These are phyloP conservation scores for Gila robusta DNA, from an alignment of 2,797 vertebrate species.

Conservation along the genomic window DNA sequence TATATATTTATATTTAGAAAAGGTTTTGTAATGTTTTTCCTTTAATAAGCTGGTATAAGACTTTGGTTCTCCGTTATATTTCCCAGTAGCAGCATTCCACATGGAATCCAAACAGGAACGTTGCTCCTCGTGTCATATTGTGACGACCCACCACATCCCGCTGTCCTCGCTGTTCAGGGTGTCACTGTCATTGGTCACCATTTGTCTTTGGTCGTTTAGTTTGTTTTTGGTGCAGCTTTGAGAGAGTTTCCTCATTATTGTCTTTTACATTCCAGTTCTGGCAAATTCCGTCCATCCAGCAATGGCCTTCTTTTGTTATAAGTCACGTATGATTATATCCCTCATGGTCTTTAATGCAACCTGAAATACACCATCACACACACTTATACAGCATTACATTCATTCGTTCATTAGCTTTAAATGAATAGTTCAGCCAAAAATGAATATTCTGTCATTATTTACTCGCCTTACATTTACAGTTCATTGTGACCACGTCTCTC, in stretches of 20 bases:
- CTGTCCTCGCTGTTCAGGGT: conserved; percentile 41
- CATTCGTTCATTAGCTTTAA: conserved; percentile 52
- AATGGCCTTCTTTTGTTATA: conserved; percentile 71
- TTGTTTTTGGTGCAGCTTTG: conserved; percentile 68
- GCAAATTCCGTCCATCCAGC: conserved; percentile 76
- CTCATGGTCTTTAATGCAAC: conserved; percentile 73
- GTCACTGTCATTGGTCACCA: conserved; percentile 67
- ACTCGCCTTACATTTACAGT: not conserved
- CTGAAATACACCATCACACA: conserved; percentile 55
- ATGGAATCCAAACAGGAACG: conserved; percentile 76
- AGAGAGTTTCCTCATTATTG: conserved; percentile 37
- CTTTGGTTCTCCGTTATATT: conserved; percentile 82
- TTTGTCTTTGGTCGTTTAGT: conserved; percentile 79
- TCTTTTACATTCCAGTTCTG: conserved; percentile 79
- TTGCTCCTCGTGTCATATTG: conserved; percentile 80
- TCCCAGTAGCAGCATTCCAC: conserved; percentile 84
- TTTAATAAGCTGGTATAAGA: conserved; percentile 79
- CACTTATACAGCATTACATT: conserved; percentile 57
- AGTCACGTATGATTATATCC: conserved; percentile 75
- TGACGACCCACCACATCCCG: conserved; percentile 68
- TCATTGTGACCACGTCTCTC: not conserved
- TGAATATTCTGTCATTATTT: not conserved
- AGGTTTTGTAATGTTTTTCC: conserved; percentile 79
- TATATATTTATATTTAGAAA: conserved; percentile 78
- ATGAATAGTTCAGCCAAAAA: conserved; percentile 20